These are phyloP conservation scores for Oostethus manadensis DNA, from an alignment of 2,113 vertebrate species.

Conservation along the genomic window DNA sequence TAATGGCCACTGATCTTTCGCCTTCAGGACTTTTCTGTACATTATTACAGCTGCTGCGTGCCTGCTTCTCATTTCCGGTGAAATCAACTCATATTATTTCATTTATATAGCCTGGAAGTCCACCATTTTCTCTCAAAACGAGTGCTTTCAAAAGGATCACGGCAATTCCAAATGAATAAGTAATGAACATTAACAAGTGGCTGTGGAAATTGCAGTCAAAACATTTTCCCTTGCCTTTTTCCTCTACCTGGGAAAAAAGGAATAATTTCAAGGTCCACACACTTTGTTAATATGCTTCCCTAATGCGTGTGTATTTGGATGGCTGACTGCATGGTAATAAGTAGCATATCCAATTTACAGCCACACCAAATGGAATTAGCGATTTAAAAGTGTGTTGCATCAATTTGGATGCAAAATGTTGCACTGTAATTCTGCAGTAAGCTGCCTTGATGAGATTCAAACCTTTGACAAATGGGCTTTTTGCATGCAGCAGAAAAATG, in stretches of 20 bases:
- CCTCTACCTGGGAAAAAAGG: neutral
- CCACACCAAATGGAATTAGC: constrained; percentile 2
- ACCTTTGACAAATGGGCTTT: constrained; percentile 2
- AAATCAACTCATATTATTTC: neutral
- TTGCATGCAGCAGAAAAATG: neutral
- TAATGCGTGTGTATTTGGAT: neutral
- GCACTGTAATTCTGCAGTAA: neutral
- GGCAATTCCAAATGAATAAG: neutral
- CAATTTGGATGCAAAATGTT: neutral
- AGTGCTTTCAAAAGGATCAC: neutral
- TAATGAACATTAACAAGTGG: constrained; percentile 2
- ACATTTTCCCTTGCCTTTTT: neutral
- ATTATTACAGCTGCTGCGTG: neutral
- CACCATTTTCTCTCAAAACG: neutral
- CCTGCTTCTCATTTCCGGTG: neutral
- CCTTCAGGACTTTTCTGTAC: neutral
- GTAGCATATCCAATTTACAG: constrained; percentile 7
- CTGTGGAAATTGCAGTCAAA: constrained; percentile 2
- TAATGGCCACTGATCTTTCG: constrained; percentile 14
- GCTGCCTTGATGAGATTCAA: neutral
- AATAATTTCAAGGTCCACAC: constrained; percentile 4
- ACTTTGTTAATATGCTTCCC: constrained; percentile 2
- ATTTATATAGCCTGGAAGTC: neutral
- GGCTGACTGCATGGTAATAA: constrained; percentile 3
- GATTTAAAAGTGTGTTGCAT: neutral